Conservation (phyloP, 2,113 vertebrate species). For the Ancistrus triradiatus region DNA sequence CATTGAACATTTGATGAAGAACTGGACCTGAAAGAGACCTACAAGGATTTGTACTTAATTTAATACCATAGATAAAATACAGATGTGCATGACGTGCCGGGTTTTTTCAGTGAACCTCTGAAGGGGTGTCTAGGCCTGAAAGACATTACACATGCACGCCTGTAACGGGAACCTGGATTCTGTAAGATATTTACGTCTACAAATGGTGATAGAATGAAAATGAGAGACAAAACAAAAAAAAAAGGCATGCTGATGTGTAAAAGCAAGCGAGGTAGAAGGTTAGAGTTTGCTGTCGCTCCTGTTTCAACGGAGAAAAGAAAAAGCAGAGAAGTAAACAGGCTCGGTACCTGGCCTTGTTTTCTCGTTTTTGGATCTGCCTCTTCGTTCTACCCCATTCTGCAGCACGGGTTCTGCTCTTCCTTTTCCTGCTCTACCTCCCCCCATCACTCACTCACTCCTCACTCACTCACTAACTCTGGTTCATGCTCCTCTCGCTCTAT, state of each 20-base stretch:
- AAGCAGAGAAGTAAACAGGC: conserved; percentile 36
- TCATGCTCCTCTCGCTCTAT: conserved; percentile 42
- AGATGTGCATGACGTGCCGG: no score
- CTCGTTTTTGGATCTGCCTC: conserved; percentile 31
- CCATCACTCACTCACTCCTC: conserved; percentile 37
- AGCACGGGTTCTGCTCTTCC: conserved; percentile 31
- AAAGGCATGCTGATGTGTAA: background rate
- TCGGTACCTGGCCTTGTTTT: conserved; percentile 45
- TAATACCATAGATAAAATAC: no score
- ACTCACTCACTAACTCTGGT: conserved; percentile 32
- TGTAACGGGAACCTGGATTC: background rate
- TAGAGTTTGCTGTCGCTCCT: background rate
- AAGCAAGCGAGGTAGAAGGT: conserved; percentile 4
- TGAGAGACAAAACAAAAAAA: background rate
- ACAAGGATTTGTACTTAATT: no score
- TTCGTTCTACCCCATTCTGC: conserved; percentile 42
- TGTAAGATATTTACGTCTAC: background rate
- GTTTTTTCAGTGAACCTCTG: no score
- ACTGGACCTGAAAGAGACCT: no score
- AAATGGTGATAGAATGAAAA: conserved; percentile 18
- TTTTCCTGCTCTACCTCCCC: conserved; percentile 43
- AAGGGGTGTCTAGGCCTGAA: no score
- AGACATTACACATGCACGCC: conserved; percentile 36
- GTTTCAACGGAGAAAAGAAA: conserved; percentile 23
- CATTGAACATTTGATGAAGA: no score